These are phyloP conservation scores for Dromococcyx pavoninus DNA, from an alignment of 2,797 vertebrate species.

Conservation along the genomic window DNA sequence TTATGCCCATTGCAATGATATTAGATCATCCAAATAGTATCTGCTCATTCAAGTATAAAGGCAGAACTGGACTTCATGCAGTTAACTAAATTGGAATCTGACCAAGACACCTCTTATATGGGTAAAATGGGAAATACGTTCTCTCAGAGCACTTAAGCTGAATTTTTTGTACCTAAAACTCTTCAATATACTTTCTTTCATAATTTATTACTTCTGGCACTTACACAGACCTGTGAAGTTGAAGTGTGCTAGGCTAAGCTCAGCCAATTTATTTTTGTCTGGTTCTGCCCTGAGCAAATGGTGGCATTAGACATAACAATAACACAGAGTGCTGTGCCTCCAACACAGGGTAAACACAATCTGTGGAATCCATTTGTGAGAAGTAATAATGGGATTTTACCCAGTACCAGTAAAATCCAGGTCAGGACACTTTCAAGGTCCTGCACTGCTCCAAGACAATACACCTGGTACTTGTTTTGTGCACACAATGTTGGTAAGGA, in stretches of 20 bases:
- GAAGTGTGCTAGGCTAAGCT: not conserved
- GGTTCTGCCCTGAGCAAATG: slow-evolving; percentile 18
- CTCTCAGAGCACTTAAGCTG: not conserved
- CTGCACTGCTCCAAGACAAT: not conserved
- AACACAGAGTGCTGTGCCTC: slow-evolving; percentile 13
- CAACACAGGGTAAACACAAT: slow-evolving; percentile 36
- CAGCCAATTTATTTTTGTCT: slow-evolving; percentile 24
- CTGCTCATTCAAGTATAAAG: not conserved
- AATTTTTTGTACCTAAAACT: not conserved
- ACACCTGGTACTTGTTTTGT: not conserved
- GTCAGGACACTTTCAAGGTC: slow-evolving; percentile 26
- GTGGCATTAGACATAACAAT: slow-evolving; percentile 40
- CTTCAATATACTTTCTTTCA: not conserved
- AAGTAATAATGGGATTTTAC: slow-evolving; percentile 21
- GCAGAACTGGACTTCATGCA: not conserved
- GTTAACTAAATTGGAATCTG: not conserved
- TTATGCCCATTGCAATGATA: not conserved
- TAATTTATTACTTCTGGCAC: not conserved
- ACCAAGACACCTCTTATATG: not conserved
- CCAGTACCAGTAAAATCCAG: not conserved
- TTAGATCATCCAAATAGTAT: not conserved
- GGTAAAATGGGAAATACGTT: not conserved
- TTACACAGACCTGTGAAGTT: not conserved
- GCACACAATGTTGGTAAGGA: not conserved
- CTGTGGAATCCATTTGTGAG: slow-evolving; percentile 30